phyloP scores from a whole-genome alignment of 2,888 invertebrate genomes.

The Tillus elongatus region DNA sequence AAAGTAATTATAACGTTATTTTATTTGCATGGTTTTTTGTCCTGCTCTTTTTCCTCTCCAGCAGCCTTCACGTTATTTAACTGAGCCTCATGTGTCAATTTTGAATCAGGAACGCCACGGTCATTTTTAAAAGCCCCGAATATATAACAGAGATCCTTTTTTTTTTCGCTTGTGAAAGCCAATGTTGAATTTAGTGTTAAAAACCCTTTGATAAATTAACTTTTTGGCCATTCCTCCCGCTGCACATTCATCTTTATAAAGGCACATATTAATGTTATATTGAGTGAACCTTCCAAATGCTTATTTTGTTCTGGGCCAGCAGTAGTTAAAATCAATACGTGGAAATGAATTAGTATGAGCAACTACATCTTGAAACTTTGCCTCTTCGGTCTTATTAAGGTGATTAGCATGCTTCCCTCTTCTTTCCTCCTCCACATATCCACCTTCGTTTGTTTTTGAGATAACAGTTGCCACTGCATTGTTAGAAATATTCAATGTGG shows the following conservation, averaged over 20 bases:
- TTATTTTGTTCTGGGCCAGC: constrained; percentile 1
- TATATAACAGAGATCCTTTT: not conserved
- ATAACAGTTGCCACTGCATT: constrained; percentile 3
- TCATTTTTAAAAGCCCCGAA: not conserved
- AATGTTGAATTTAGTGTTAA: not conserved
- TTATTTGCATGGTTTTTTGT: not conserved
- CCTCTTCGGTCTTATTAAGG: not conserved
- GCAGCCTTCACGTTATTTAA: constrained; percentile 3
- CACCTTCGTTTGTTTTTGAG: constrained; percentile 1
- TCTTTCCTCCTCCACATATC: constrained; percentile 3
- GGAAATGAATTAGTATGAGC: constrained; percentile 3
- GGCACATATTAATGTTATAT: constrained; percentile 1
- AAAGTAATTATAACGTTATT: not conserved
- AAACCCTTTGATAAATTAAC: constrained; percentile 1
- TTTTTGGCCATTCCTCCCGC: not conserved
- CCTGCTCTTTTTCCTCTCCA: not conserved
- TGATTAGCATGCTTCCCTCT: constrained; percentile 2
- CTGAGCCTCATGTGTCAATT: constrained; percentile 1
- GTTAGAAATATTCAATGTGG: constrained; percentile 3
- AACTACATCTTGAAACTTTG: constrained; percentile 1
- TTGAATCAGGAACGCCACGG: not conserved
- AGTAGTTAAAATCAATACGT: constrained; percentile 1
- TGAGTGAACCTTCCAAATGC: constrained; percentile 2
- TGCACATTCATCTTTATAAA: constrained; percentile 1
- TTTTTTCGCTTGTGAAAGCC: constrained; percentile 1